These are phyloP conservation scores for Alloplasta piceator DNA, from an alignment of 2,888 invertebrate genomes.

Conservation along the genomic window DNA sequence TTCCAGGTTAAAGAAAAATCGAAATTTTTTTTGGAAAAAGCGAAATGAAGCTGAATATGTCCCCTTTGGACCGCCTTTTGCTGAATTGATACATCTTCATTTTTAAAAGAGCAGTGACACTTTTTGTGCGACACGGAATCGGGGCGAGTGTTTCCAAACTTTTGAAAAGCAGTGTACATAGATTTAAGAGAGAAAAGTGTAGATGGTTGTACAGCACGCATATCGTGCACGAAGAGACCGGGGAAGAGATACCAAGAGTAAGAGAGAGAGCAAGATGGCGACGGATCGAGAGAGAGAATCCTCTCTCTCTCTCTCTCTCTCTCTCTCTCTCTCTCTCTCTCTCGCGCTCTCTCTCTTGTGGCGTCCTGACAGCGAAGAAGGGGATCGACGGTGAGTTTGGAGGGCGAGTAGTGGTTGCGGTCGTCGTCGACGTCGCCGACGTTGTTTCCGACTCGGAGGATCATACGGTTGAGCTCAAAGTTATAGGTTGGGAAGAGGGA, in stretches of 20 bases:
- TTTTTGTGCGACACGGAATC: no score
- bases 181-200: constrained; percentile 12
- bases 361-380: constrained; percentile 39
- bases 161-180: no score
- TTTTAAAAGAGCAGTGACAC: no score
- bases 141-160: no score
- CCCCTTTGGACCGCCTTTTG: no score
- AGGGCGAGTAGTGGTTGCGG: constrained; percentile 45
- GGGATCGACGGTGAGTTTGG: constrained; percentile 53
- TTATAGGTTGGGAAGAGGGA: constrained; percentile 50
- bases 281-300: background rate
- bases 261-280: constrained; percentile 21
- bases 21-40: no score
- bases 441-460: constrained; percentile 56
- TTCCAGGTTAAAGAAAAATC: no score
- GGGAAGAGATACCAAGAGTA: constrained; percentile 11
- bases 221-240: constrained; percentile 22
- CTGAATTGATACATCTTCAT: no score
- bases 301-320: constrained; percentile 8
- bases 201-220: constrained; percentile 26
- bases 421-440: constrained; percentile 32
- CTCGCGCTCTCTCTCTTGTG: constrained; percentile 12
- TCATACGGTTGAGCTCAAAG: constrained; percentile 37
- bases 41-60: no score
- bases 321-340: background rate